Base-by-base conservation (phyloP, 64 coral and sea anemone species). In the Hydrozoanthus tunicans region DNA sequence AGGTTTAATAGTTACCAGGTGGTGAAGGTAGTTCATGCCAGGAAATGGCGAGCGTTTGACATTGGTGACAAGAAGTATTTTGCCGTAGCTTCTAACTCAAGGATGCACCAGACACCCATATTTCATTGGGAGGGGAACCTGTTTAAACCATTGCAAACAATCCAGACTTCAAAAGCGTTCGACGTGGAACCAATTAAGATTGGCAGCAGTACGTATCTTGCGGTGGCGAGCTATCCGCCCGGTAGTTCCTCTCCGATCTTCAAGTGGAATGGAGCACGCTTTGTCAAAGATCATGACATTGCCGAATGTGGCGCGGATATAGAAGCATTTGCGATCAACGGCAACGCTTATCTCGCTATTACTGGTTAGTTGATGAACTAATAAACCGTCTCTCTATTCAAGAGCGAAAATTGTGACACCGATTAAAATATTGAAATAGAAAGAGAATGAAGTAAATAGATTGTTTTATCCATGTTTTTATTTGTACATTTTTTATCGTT, bases 151-250 rank as follows among this genome's bases (percentile, higher is more conserved):
- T 70, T 93, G 9, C 91, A 98, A 68, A 91, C 61, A 11, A 88
- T 98, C 14, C 5, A 77, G 9, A 92, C 93, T 13, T 85, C 83
- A 4, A 91, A 89, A 62, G 93, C 93, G 0, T 95, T 95, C 62
- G 96, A 98, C 24, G 70, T 98, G 6, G 94, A 95, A 60, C 91
- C 93, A 6, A 93, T 98, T 32, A 91, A 62, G 12, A 95, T 98
- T 20, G 91, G 91, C 14, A 59, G 77, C 63, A 92, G 89, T 7
- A 58, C 91, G 15, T 93, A 90, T 52, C 78, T 98, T 1, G 96
- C 81, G 7, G 93, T 93, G 25, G 96, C 96, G 2, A 95, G 86
- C 27, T 95, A 81, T 7, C 27, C 12, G 4, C 77, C 81, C 14
- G 93, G 93, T 8, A 89, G 72, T 53, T 86, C 85, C 5, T 95